Conservation (phyloP, 2,113 vertebrate species). For the Barbus barbus region DNA sequence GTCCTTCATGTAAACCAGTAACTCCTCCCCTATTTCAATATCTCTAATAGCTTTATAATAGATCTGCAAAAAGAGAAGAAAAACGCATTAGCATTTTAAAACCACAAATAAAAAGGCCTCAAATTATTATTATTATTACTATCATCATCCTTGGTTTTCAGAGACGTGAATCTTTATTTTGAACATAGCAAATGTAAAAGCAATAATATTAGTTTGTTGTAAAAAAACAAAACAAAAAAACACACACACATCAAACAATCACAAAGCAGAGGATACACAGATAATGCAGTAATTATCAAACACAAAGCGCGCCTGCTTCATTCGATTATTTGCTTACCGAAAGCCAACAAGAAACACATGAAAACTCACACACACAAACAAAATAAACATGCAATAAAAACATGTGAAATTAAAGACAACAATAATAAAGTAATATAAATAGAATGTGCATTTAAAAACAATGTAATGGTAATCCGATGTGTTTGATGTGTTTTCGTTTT, state of each 20-base stretch:
- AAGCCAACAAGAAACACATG: neutral
- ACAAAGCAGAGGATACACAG: neutral
- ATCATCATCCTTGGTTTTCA: neutral
- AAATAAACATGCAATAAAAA: neutral
- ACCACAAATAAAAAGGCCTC: neutral
- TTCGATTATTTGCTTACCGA: neutral
- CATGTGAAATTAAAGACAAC: neutral
- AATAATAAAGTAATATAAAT: neutral
- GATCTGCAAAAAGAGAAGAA: constrained; percentile 71
- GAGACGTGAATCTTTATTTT: neutral
- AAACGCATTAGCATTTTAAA: neutral
- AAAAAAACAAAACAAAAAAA: neutral
- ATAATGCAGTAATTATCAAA: neutral
- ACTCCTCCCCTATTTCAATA: constrained; percentile 94
- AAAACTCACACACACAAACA: neutral
- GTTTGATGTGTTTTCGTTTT: constrained; percentile 3
- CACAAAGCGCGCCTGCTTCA: neutral
- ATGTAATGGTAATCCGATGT: neutral
- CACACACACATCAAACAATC: neutral
- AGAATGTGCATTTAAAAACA: neutral
- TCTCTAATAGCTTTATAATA: constrained; percentile 97
- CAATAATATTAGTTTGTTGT: neutral
- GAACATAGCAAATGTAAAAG: neutral
- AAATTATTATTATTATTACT: neutral
- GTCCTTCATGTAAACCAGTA: constrained; percentile 95